phyloP scores from a whole-genome alignment of 2,113 vertebrate genomes.

The Nannospalax galili region DNA sequence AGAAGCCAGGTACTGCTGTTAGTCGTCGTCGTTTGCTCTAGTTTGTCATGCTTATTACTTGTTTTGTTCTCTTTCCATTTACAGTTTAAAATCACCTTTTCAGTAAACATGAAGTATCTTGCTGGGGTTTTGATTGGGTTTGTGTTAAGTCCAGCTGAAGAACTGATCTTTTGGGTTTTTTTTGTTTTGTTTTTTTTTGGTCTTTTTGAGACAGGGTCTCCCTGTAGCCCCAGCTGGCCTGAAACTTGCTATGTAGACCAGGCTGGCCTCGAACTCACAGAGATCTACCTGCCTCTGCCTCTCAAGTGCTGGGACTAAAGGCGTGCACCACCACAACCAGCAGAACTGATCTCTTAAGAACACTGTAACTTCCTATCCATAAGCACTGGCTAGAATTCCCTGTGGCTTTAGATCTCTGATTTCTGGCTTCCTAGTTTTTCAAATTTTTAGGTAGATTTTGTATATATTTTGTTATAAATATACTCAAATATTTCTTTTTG shows the following conservation, averaged over 20 bases:
- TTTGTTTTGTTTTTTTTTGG: too few relatives aligned
- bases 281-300: too few relatives aligned
- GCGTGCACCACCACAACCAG: too few relatives aligned
- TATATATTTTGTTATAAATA: neutral
- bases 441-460: neutral
- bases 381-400: neutral
- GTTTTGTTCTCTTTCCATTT: neutral
- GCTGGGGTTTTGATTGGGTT: neutral
- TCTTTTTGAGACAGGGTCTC: too few relatives aligned
- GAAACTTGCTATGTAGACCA: too few relatives aligned
- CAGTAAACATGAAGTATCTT: neutral
- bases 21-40: neutral
- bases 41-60: neutral
- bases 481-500: neutral
- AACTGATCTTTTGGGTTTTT: too few relatives aligned
- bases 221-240: too few relatives aligned
- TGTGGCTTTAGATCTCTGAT: neutral
- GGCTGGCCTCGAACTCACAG: too few relatives aligned
- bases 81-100: neutral
- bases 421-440: neutral
- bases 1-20: neutral
- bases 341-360: neutral
- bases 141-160: neutral
- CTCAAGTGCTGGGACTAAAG: too few relatives aligned
- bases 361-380: neutral